A percentile compares a stretch with the other conserved stretches of the same genome.
Evolutionary conservation across 1,140 invertebrate genomes (phyloP).

Genomic region (Ceratina japonica): DNA sequence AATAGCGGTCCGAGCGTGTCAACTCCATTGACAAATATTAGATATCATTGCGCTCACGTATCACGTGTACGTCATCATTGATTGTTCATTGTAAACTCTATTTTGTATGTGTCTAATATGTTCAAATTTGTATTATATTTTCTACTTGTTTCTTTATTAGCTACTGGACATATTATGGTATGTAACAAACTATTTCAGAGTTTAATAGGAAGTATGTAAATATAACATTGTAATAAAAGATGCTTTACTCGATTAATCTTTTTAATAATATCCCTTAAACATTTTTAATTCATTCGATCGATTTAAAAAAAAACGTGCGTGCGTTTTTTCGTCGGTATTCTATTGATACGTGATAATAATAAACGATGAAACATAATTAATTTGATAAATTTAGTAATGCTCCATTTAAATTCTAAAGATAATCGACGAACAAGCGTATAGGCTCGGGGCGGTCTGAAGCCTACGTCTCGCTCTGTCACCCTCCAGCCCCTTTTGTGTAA

Average conservation of each 20-base stretch:
- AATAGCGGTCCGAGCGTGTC: conserved; percentile 94
- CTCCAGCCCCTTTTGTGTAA: conserved; percentile 65
- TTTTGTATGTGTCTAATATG: too few species aligned
- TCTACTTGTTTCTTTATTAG: neutral
- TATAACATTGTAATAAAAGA: conserved; percentile 24
- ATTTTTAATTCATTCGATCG: neutral
- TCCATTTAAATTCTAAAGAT: conserved; percentile 70
- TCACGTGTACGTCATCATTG: neutral
- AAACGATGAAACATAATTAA: conserved; percentile 27
- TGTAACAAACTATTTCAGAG: conserved; percentile 8
- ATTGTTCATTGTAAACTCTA: too few species aligned
- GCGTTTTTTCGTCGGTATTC: neutral
- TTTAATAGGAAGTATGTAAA: conserved; percentile 5
- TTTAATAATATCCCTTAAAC: too few species aligned
- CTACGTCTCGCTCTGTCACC: conserved; percentile 40
- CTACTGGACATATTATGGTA: neutral
- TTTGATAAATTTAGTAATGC: conserved; percentile 63
- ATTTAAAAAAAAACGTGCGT: too few species aligned
- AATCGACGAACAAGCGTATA: conserved; percentile 65
- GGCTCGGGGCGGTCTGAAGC: conserved; percentile 55
- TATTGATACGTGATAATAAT: conserved; percentile 23
- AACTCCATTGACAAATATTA: conserved; percentile 83
- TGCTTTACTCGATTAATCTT: neutral
- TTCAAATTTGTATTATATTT: too few species aligned
- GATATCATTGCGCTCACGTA: neutral